These are phyloP conservation scores for Trichogramma pretiosum DNA, from an alignment of 1,140 invertebrate species.

Conservation along the genomic window DNA sequence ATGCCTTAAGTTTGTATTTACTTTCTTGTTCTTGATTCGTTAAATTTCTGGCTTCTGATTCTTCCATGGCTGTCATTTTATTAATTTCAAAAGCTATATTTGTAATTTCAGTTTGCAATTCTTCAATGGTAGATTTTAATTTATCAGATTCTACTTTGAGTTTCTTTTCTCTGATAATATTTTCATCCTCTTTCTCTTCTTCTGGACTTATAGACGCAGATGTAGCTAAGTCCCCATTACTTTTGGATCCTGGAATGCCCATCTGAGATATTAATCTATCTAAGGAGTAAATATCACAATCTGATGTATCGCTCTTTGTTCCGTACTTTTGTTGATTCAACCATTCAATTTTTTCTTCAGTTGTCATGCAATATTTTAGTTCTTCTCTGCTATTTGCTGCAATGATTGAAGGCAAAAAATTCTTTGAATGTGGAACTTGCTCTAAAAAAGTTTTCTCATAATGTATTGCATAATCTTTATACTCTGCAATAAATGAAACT, in stretches of 20 bases:
- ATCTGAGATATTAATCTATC: slow-evolving; percentile 24
- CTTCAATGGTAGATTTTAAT: slow-evolving; percentile 32
- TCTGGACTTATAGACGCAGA: slow-evolving; percentile 6
- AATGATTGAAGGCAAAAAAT: slow-evolving; percentile 47
- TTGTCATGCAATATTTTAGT: slow-evolving; percentile 25
- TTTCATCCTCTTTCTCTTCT: slow-evolving; percentile 7
- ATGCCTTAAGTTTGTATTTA: slow-evolving; percentile 53
- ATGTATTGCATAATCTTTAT: slow-evolving; percentile 44
- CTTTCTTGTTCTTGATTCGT: slow-evolving; percentile 40
- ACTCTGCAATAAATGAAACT: slow-evolving; percentile 33
- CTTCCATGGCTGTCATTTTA: slow-evolving; percentile 26
- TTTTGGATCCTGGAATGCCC: slow-evolving; percentile 8
- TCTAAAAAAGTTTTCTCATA: slow-evolving; percentile 45
- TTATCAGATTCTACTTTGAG: slow-evolving; percentile 35
- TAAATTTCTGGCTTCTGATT: slow-evolving; percentile 41
- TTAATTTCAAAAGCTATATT: slow-evolving; percentile 33
- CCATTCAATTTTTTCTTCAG: slow-evolving; percentile 37
- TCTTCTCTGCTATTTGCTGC: slow-evolving; percentile 34
- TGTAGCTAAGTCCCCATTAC: not conserved
- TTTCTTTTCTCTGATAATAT: not conserved
- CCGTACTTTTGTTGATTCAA: slow-evolving; percentile 27
- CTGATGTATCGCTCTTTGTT: slow-evolving; percentile 7
- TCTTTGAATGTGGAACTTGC: slow-evolving; percentile 38
- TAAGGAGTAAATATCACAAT: slow-evolving; percentile 8
- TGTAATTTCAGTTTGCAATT: slow-evolving; percentile 35